These are phyloP conservation scores for Holacanthus passer DNA, from an alignment of 2,113 vertebrate genomes.

Conservation along the genomic window DNA sequence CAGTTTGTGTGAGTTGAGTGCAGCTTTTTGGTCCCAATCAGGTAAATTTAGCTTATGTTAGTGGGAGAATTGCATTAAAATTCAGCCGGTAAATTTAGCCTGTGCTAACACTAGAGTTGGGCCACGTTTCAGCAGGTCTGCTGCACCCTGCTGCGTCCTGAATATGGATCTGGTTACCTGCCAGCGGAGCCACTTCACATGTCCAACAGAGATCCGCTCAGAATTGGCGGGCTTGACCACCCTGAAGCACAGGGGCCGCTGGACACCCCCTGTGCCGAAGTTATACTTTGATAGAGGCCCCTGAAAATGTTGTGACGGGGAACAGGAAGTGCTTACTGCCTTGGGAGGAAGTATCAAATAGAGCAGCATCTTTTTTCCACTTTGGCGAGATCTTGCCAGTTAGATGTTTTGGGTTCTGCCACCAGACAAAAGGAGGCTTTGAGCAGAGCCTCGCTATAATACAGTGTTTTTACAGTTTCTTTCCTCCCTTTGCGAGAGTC, in stretches of 20 bases:
- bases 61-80: slow-evolving; percentile 2
- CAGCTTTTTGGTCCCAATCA: slow-evolving; percentile 3
- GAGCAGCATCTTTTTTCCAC: slow-evolving; percentile 73
- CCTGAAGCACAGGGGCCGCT: slow-evolving; percentile 70
- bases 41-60: slow-evolving; percentile 33
- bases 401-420: slow-evolving; percentile 60
- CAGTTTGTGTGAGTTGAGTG: slow-evolving; percentile 30
- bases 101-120: slow-evolving; percentile 52
- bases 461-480: slow-evolving; percentile 67
- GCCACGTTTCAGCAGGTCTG: slow-evolving; percentile 63
- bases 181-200: slow-evolving; percentile 60
- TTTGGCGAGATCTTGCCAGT: slow-evolving; percentile 63
- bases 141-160: slow-evolving; percentile 56
- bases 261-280: slow-evolving; percentile 56
- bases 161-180: slow-evolving; percentile 75
- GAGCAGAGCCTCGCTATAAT: slow-evolving; percentile 43
- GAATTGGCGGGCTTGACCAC: slow-evolving; percentile 75
- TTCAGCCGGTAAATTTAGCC: slow-evolving; percentile 50
- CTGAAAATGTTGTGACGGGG: slow-evolving; percentile 80
- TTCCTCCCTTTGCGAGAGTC: slow-evolving; percentile 60
- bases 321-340: slow-evolving; percentile 79
- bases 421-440: slow-evolving; percentile 73
- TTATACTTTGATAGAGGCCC: slow-evolving; percentile 73
- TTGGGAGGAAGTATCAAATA: slow-evolving; percentile 86
- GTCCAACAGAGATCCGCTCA: slow-evolving; percentile 71